These are phyloP conservation scores for Pagrus major DNA, from an alignment of 2,113 vertebrate species.

Conservation along the genomic window DNA sequence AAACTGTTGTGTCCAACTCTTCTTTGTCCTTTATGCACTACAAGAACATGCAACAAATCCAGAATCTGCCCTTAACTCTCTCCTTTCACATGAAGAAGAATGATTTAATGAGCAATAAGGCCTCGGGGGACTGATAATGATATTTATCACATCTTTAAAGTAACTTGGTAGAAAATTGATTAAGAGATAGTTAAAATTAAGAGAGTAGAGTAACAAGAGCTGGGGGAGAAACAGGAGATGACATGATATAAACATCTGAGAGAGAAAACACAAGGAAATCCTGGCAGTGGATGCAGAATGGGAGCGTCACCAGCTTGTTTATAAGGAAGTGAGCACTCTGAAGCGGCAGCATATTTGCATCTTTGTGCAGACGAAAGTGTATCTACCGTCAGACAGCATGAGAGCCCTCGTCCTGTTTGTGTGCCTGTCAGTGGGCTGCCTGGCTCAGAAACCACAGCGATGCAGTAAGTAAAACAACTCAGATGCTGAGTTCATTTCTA, in stretches of 20 bases:
- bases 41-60: background rate
- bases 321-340: slow-evolving; percentile 47
- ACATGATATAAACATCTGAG: too few relatives aligned
- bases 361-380: background rate
- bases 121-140: background rate
- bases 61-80: background rate
- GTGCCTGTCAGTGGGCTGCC: slow-evolving; percentile 50
- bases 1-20: background rate
- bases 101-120: background rate
- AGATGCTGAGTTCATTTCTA: background rate
- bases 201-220: too few relatives aligned
- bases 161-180: too few relatives aligned
- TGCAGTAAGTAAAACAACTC: slow-evolving; percentile 76
- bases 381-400: slow-evolving; percentile 33
- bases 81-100: background rate
- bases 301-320: slow-evolving; percentile 20
- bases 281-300: slow-evolving; percentile 11
- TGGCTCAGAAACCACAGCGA: slow-evolving; percentile 63
- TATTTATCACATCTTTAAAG: background rate
- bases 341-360: background rate
- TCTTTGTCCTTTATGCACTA: background rate
- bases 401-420: slow-evolving; percentile 51
- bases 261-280: slow-evolving; percentile 26
- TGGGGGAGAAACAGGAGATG: background rate
- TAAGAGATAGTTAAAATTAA: too few relatives aligned